Percentiles rank a stretch among this genome's conserved stretches.
These are phyloP conservation scores for Pontoporia blainvillei DNA, from an alignment of 2,113 vertebrate species.

Conservation along the genomic window DNA sequence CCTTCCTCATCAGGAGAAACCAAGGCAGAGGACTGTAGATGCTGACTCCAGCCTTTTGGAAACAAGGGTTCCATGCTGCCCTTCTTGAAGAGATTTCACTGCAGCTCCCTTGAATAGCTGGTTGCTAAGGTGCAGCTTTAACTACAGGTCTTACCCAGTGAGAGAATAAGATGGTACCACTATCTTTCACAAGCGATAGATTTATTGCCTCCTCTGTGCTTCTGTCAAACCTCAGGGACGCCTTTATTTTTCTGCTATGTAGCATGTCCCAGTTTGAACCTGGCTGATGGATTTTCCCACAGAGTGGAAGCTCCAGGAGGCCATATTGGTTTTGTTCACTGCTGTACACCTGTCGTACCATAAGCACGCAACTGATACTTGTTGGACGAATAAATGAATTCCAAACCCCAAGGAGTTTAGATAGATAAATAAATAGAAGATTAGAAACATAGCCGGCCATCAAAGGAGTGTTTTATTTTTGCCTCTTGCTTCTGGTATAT, in stretches of 20 bases:
- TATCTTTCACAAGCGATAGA: neutral
- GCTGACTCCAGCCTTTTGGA: neutral
- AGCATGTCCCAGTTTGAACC: neutral
- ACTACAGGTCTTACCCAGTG: neutral
- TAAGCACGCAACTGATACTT: neutral
- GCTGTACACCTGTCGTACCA: neutral
- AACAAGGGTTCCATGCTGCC: neutral
- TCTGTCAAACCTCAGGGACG: neutral
- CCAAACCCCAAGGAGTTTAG: neutral
- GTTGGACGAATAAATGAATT: neutral
- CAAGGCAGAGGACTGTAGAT: fast-evolving
- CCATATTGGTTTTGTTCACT: neutral
- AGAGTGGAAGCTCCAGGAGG: neutral
- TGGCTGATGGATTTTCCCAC: neutral
- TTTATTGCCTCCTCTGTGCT: neutral
- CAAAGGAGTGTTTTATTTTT: neutral
- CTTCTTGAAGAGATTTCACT: neutral
- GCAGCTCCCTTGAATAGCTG: neutral
- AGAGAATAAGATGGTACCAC: neutral
- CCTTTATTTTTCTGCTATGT: neutral
- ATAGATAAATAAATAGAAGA: neutral
- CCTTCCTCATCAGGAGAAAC: neutral
- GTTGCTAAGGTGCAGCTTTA: neutral
- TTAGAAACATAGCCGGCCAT: neutral
- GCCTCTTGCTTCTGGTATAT: neutral